Evolutionary conservation across 2,797 vertebrate genomes (phyloP).

Genomic region (Cyclopterus lumpus): DNA sequence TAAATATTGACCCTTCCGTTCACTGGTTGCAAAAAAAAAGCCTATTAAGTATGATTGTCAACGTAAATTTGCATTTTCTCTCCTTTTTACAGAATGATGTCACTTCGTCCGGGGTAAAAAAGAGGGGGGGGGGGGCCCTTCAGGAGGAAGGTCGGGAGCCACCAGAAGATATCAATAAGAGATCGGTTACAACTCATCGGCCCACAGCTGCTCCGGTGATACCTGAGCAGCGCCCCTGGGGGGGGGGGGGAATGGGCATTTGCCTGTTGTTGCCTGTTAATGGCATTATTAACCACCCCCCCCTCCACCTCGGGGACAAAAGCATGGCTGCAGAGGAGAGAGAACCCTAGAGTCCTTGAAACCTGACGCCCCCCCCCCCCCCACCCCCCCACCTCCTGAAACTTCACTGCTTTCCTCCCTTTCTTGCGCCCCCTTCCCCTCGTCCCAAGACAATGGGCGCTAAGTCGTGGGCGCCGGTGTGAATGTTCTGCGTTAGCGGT

Average conservation of each 20-base stretch:
- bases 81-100: no score
- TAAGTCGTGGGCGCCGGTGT: constrained; percentile 47
- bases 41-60: no score
- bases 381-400: not conserved
- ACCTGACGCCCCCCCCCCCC: constrained; percentile 51
- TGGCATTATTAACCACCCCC: constrained; percentile 69
- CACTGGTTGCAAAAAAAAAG: not conserved
- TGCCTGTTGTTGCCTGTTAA: constrained; percentile 74
- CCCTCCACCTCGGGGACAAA: constrained; percentile 61
- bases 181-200: constrained; percentile 47
- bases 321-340: constrained; percentile 46
- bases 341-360: constrained; percentile 65
- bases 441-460: constrained; percentile 55
- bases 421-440: constrained; percentile 20
- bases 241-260: no score
- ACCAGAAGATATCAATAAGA: not conserved
- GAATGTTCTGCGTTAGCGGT: constrained; percentile 40
- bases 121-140: no score
- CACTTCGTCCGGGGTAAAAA: no score
- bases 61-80: no score
- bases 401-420: constrained; percentile 24
- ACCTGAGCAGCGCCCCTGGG: constrained; percentile 59
- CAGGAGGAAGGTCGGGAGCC: no score
- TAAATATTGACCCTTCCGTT: not conserved
- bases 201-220: constrained; percentile 67